phyloP scores from a whole-genome alignment of 2,113 vertebrate genomes.

The Alethe diademata region DNA sequence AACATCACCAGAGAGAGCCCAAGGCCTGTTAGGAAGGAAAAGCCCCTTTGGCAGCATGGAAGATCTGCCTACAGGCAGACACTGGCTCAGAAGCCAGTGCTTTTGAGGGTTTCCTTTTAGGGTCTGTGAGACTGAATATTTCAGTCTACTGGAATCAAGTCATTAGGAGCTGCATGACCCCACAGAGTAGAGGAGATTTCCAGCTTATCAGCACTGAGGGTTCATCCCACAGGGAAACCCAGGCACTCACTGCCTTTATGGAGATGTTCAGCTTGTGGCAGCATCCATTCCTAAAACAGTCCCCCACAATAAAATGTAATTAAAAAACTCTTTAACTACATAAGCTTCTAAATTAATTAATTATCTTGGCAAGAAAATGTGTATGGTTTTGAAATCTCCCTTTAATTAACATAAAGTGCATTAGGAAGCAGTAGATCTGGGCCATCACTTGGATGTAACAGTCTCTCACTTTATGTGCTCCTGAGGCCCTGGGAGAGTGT shows the following conservation, averaged over 20 bases:
- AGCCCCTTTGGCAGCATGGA: neutral
- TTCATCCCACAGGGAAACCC: neutral
- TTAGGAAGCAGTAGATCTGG: conserved; percentile 22
- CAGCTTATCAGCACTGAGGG: neutral
- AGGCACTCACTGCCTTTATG: neutral
- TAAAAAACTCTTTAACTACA: conserved; percentile 19
- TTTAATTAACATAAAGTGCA: conserved; percentile 40
- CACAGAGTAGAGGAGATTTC: neutral
- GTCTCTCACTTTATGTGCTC: neutral
- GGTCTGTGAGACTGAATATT: neutral
- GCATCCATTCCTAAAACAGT: neutral
- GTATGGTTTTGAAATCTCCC: conserved; percentile 13
- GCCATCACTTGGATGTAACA: neutral
- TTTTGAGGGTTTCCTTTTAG: neutral
- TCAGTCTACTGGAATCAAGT: neutral
- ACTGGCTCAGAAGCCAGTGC: neutral
- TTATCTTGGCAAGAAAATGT: conserved; percentile 6
- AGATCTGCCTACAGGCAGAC: neutral
- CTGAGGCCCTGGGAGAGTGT: neutral
- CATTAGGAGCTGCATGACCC: neutral
- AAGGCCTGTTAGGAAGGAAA: neutral
- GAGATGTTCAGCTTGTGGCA: neutral
- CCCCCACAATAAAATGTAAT: neutral
- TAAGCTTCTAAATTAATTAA: conserved; percentile 22
- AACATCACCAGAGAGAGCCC: neutral